Evolutionary conservation across 2,113 vertebrate genomes (phyloP).

Genomic region (Acrocephalus arundinaceus): DNA sequence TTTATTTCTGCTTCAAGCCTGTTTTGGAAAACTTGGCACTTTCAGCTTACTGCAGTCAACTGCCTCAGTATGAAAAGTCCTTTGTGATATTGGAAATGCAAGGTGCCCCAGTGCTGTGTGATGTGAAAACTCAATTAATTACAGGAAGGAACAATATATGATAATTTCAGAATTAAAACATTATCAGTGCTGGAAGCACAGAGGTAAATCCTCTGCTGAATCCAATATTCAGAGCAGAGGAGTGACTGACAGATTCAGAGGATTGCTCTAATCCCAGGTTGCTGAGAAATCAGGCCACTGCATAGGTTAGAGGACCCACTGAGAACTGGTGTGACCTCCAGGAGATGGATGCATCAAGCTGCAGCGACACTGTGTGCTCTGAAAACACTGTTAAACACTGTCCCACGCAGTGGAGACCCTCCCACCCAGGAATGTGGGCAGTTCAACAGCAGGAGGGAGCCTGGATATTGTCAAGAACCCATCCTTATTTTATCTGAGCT

Average conservation of each 20-base stretch:
- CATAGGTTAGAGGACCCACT: neutral
- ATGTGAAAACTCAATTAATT: neutral
- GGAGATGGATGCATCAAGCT: neutral
- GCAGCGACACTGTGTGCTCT: neutral
- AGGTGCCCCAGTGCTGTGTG: neutral
- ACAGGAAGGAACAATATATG: neutral
- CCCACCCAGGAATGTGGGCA: neutral
- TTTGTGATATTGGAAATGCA: neutral
- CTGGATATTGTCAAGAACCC: neutral
- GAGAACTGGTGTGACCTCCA: neutral
- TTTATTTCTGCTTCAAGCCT: slow-evolving; percentile 50
- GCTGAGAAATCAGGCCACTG: neutral
- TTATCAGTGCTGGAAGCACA: neutral
- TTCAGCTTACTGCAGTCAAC: neutral
- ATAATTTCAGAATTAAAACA: neutral
- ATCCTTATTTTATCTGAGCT: neutral
- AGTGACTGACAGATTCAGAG: neutral
- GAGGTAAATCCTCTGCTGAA: neutral
- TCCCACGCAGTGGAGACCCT: neutral
- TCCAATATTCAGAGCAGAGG: neutral
- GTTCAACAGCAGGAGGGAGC: neutral
- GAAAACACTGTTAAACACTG: rapidly evolving
- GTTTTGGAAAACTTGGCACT: slow-evolving; percentile 39
- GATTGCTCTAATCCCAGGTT: neutral
- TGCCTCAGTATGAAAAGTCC: neutral